Conservation (phyloP, 2,797 vertebrate species). For the Anas capensis region DNA sequence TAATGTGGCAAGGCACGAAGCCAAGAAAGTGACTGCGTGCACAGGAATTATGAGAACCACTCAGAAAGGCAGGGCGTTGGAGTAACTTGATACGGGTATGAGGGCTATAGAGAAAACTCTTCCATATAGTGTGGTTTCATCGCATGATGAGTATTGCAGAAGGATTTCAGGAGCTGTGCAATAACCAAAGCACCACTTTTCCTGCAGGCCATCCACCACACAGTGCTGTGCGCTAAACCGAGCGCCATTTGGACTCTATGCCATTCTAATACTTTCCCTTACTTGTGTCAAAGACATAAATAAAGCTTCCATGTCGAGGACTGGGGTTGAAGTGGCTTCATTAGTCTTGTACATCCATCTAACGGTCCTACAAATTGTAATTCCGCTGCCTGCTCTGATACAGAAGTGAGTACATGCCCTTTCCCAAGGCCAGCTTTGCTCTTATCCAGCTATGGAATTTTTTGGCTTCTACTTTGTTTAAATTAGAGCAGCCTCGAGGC, state of each 20-base stretch:
- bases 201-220: background rate
- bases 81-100: background rate
- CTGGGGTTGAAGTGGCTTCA: background rate
- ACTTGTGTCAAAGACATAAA: background rate
- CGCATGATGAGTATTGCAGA: background rate
- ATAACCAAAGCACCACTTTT: background rate
- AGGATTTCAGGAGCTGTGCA: background rate
- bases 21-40: background rate
- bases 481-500: background rate
- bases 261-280: background rate
- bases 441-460: background rate
- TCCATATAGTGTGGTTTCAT: background rate
- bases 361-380: background rate
- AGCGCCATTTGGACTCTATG: background rate
- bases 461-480: background rate
- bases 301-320: background rate
- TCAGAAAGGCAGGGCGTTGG: background rate
- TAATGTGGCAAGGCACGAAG: background rate
- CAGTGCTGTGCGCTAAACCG: background rate
- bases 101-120: background rate
- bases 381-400: background rate
- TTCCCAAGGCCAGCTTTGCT: conserved; percentile 21
- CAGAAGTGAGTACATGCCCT: background rate
- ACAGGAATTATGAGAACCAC: background rate
- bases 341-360: background rate